These are phyloP conservation scores for Platycnemis pennipes DNA, from an alignment of 2,888 invertebrate genomes.

Conservation along the genomic window DNA sequence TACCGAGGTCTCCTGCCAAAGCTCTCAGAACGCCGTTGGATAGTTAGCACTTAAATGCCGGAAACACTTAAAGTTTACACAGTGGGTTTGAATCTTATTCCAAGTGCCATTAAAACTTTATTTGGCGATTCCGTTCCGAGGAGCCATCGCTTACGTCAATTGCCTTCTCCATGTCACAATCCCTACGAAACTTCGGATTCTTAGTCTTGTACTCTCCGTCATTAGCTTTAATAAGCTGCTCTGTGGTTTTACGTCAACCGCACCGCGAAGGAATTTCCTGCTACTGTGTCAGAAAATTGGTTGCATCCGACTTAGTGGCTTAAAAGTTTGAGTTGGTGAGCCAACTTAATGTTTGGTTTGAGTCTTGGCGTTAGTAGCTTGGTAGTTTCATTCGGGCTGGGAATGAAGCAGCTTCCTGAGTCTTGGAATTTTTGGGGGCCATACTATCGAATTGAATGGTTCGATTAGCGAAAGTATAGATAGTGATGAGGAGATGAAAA, in stretches of 20 bases:
- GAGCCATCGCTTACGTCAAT: background rate
- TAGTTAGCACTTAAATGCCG: background rate
- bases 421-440: background rate
- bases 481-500: background rate
- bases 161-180: background rate
- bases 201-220: background rate
- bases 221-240: constrained; percentile 5
- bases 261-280: background rate
- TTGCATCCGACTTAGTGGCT: background rate
- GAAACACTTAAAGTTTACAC: background rate
- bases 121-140: background rate
- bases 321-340: background rate
- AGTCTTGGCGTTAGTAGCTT: background rate
- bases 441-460: background rate
- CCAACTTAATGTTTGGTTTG: background rate
- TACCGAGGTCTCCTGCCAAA: background rate
- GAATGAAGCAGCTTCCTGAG: background rate
- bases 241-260: background rate
- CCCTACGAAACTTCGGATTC: background rate
- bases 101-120: background rate
- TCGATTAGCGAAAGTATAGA: background rate
- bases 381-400: background rate
- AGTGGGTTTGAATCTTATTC: background rate
- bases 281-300: background rate
- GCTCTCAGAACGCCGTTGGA: background rate